phyloP scores from a whole-genome alignment of 2,113 vertebrate species.

The Pleuronectes platessa region DNA sequence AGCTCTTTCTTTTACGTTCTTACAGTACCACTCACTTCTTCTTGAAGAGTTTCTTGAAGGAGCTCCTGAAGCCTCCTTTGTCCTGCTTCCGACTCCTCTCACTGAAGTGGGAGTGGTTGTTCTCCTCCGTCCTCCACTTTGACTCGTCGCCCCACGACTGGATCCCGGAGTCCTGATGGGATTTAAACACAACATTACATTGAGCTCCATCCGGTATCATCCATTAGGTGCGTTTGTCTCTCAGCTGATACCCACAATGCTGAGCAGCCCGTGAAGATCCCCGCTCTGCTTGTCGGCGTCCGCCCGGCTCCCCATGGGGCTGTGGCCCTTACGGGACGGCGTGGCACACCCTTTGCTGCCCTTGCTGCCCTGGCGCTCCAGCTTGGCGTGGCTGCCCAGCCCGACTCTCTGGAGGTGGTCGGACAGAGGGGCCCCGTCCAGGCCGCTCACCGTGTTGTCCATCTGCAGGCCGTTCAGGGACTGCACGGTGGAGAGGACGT shows the following conservation, averaged over 20 bases:
- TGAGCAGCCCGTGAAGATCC: conserved; percentile 79
- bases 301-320: conserved; percentile 76
- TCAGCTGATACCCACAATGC: conserved; percentile 57
- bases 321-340: conserved; percentile 82
- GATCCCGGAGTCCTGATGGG: conserved; percentile 70
- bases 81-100: conserved; percentile 93
- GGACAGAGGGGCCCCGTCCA: conserved; percentile 41
- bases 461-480: conserved; percentile 94
- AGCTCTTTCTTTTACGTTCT: no score
- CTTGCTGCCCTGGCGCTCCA: conserved; percentile 87
- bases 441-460: conserved; percentile 85
- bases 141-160: conserved; percentile 78
- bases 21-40: conserved; percentile 86
- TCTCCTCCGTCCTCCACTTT: conserved; percentile 86
- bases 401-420: conserved; percentile 80
- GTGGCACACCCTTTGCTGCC: conserved; percentile 80
- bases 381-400: conserved; percentile 86
- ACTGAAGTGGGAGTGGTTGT: conserved; percentile 90
- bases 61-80: conserved; percentile 96
- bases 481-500: conserved; percentile 26
- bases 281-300: conserved; percentile 85
- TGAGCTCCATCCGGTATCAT: no score
- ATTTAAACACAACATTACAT: neutral
- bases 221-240: neutral
- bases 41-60: conserved; percentile 99